phyloP scores from a whole-genome alignment of 2,113 vertebrate species.

The Tupaia chinensis region DNA sequence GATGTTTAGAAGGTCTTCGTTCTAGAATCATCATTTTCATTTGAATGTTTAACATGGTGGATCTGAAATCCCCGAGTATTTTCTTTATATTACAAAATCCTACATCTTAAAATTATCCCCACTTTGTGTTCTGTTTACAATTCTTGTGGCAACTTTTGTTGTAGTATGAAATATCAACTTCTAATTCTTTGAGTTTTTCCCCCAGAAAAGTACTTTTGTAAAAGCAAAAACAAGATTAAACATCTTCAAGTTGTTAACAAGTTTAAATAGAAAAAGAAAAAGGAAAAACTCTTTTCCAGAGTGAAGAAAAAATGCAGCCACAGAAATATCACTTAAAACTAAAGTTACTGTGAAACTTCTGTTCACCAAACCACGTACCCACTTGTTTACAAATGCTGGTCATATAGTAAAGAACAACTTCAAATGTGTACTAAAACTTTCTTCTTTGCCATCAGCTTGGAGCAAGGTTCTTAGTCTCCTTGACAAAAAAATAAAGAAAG shows the following conservation, averaged over 20 bases:
- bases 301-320: not conserved
- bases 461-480: conserved; percentile 34
- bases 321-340: conserved; percentile 52
- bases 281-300: not conserved
- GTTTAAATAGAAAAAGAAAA: conserved; percentile 48
- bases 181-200: not conserved
- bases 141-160: conserved; percentile 56
- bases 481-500: not conserved
- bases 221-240: conserved; percentile 70
- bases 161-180: conserved; percentile 54
- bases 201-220: conserved; percentile 31
- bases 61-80: conserved; percentile 54
- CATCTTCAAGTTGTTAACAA: conserved; percentile 36
- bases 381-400: conserved; percentile 24
- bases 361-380: not conserved
- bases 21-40: conserved; percentile 56
- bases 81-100: conserved; percentile 65
- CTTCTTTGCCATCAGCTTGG: conserved; percentile 15
- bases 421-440: conserved; percentile 36
- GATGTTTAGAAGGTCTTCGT: conserved; percentile 65
- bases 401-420: not conserved
- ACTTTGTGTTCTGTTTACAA: conserved; percentile 66
- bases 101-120: conserved; percentile 59
- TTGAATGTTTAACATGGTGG: conserved; percentile 46
- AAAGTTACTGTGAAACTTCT: not conserved